These are phyloP conservation scores for Diachasma alloeum DNA, from an alignment of 1,140 invertebrate genomes.

Conservation along the genomic window DNA sequence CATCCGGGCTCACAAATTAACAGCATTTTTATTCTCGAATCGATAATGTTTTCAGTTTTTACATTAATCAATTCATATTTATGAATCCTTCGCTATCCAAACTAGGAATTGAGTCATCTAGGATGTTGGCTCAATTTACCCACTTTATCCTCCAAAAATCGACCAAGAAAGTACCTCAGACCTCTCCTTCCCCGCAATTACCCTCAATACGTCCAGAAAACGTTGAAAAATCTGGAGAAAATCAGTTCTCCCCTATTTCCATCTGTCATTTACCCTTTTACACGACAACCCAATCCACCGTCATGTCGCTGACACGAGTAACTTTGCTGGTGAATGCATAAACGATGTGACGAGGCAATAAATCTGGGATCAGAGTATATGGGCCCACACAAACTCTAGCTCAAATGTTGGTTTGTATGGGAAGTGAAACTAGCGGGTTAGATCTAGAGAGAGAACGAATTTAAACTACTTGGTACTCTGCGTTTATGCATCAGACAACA, in stretches of 20 bases:
- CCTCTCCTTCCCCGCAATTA: too few species aligned
- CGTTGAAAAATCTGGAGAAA: neutral
- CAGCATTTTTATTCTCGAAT: too few species aligned
- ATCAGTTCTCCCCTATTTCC: neutral
- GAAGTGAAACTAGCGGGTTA: neutral
- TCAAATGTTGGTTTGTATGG: neutral
- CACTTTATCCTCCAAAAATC: too few species aligned
- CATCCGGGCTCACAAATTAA: too few species aligned
- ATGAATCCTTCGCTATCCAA: too few species aligned
- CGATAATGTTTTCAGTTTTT: too few species aligned
- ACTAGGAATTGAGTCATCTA: too few species aligned
- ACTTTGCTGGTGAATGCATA: constrained; percentile 1
- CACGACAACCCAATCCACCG: neutral
- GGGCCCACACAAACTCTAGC: neutral
- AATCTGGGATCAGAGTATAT: neutral
- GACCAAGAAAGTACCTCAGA: too few species aligned
- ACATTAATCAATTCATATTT: too few species aligned
- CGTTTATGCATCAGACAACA: constrained; percentile 1
- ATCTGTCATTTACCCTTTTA: neutral
- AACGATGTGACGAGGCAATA: constrained; percentile 9
- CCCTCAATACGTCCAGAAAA: too few species aligned
- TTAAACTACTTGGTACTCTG: neutral
- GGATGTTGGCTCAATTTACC: too few species aligned
- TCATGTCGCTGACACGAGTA: neutral
- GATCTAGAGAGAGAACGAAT: neutral